These are phyloP conservation scores for Pachliopta kotzebuea DNA, from an alignment of 2,888 invertebrate species.

Conservation along the genomic window DNA sequence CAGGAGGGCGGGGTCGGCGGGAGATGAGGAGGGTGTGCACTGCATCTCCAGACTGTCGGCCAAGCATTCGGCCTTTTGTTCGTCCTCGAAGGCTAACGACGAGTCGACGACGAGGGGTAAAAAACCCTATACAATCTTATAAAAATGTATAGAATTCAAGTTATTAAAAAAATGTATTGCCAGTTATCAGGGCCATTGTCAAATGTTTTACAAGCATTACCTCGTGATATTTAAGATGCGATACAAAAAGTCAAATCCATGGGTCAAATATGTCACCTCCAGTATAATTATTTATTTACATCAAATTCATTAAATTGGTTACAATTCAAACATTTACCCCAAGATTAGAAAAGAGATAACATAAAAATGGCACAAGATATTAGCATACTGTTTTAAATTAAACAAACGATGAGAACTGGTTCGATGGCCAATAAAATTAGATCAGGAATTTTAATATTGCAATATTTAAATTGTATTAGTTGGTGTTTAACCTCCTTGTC, in stretches of 20 bases:
- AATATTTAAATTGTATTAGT: background rate
- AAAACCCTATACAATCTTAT: background rate
- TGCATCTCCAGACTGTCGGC: too few species aligned
- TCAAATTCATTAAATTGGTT: slow-evolving; percentile 39
- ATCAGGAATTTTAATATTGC: background rate
- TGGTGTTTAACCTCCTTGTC: background rate
- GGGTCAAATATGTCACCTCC: slow-evolving; percentile 55
- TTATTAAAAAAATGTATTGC: background rate
- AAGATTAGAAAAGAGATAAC: slow-evolving; percentile 44
- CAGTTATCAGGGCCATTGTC: background rate
- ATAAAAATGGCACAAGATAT: slow-evolving; percentile 40
- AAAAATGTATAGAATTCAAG: too few species aligned
- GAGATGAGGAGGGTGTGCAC: too few species aligned
- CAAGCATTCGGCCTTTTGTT: too few species aligned
- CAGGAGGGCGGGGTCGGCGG: too few species aligned
- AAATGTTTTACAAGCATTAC: background rate
- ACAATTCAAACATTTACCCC: slow-evolving; percentile 53
- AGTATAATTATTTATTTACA: slow-evolving; percentile 44
- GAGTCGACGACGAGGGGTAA: too few species aligned
- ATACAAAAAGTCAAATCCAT: slow-evolving; percentile 5
- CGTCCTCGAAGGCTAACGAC: too few species aligned
- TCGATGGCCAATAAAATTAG: slow-evolving; percentile 24
- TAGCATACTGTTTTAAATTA: slow-evolving; percentile 45
- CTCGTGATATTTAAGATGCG: background rate
- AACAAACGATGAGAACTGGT: slow-evolving; percentile 40